Evolutionary conservation across 92 coral and sea anemone species (phyloP).

Genomic region (Actinernus sp.): DNA sequence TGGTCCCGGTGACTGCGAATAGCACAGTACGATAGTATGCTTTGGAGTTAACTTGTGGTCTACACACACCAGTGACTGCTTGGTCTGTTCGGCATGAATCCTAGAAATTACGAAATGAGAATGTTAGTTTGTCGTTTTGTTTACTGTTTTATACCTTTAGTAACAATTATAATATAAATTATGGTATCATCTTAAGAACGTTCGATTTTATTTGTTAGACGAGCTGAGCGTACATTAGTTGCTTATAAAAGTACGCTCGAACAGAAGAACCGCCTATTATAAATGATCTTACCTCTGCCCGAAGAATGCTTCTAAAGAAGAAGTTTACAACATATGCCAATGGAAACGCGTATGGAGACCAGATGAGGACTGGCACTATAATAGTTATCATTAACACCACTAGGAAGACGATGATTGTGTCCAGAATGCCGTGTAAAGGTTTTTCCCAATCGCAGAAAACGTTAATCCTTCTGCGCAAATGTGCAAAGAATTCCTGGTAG

Average conservation of each 20-base stretch:
- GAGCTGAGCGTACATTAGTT: no score
- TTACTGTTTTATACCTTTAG: no score
- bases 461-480: neutral
- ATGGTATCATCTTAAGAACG: no score
- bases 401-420: neutral
- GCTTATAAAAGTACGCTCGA: no score
- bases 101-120: no score
- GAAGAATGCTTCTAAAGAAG: neutral
- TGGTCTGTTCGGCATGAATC: no score
- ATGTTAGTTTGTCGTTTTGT: no score
- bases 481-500: neutral
- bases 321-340: neutral
- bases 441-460: neutral
- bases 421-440: neutral
- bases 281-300: neutral
- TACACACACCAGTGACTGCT: no score
- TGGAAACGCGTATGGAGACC: neutral
- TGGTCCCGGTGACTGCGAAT: neutral
- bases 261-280: no score
- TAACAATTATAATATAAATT: no score
- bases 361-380: neutral
- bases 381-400: neutral
- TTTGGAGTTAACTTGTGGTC: no score
- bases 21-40: neutral
- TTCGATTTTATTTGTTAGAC: no score